Percentiles rank a stretch among this genome's conserved stretches.
phyloP scores from a whole-genome alignment of 64 coral and sea anemone species.

The Stichodactyla mertensii region DNA sequence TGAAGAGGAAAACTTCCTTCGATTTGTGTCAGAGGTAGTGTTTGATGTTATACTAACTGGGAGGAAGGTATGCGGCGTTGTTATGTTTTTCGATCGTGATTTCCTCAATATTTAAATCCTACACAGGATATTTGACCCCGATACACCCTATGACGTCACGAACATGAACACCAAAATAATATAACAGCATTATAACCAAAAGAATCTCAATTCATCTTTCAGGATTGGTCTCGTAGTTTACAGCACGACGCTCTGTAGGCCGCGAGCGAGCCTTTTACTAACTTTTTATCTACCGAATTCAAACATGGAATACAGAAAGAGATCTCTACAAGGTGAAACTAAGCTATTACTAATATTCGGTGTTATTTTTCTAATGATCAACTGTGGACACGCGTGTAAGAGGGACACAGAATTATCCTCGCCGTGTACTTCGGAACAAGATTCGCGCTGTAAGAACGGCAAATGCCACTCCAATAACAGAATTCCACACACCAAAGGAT shows the following conservation, averaged over 20 bases:
- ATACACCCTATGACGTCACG: background rate
- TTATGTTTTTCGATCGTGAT: background rate
- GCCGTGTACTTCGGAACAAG: background rate
- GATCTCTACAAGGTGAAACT: background rate
- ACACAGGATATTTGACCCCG: conserved; percentile 3
- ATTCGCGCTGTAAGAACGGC: background rate
- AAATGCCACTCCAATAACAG: background rate
- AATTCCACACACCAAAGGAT: background rate
- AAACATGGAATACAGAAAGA: background rate
- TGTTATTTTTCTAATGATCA: background rate
- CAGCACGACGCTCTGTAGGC: background rate
- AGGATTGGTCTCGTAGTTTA: background rate
- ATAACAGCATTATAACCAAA: background rate
- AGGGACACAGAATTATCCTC: background rate
- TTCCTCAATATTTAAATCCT: background rate
- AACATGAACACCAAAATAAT: background rate
- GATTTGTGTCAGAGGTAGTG: background rate
- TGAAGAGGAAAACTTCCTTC: background rate
- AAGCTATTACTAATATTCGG: background rate
- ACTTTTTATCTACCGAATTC: background rate
- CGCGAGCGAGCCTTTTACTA: background rate
- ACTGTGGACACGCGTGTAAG: background rate
- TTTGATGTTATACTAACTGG: background rate
- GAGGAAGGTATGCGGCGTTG: background rate
- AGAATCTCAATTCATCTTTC: background rate